These are phyloP conservation scores for Talpa occidentalis DNA, from an alignment of 2,113 vertebrate genomes.

Conservation along the genomic window DNA sequence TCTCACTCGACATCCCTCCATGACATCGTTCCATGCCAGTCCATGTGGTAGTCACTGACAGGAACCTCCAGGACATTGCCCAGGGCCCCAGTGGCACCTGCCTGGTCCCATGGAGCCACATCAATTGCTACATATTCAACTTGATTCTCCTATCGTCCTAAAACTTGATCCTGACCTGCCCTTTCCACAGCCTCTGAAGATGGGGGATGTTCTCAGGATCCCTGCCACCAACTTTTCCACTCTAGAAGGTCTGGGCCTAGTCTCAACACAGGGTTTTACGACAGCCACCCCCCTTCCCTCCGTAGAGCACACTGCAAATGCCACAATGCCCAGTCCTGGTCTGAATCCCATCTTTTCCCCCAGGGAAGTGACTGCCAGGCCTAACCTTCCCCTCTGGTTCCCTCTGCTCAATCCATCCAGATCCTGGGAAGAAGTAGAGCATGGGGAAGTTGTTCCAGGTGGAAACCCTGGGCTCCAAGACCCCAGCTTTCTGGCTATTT, in stretches of 20 bases:
- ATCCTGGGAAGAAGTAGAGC: not conserved
- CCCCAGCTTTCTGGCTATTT: not conserved
- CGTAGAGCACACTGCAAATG: not conserved
- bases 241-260: not conserved
- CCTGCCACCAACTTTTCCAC: not conserved
- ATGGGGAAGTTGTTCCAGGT: not conserved
- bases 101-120: rapidly evolving
- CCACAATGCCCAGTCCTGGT: not conserved
- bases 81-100: not conserved
- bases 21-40: not conserved
- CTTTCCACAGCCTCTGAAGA: not conserved
- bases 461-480: not conserved
- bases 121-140: not conserved
- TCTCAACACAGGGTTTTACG: rapidly evolving
- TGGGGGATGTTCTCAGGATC: not conserved
- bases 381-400: not conserved
- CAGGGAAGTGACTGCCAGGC: not conserved
- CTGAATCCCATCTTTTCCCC: not conserved
- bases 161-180: not conserved
- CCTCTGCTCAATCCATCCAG: not conserved
- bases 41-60: not conserved
- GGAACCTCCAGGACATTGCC: not conserved
- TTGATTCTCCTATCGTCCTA: not conserved
- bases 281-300: too few relatives aligned
- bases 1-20: not conserved